Conservation (phyloP, 2,797 vertebrate genomes). For the Notolabrus celidotus region DNA sequence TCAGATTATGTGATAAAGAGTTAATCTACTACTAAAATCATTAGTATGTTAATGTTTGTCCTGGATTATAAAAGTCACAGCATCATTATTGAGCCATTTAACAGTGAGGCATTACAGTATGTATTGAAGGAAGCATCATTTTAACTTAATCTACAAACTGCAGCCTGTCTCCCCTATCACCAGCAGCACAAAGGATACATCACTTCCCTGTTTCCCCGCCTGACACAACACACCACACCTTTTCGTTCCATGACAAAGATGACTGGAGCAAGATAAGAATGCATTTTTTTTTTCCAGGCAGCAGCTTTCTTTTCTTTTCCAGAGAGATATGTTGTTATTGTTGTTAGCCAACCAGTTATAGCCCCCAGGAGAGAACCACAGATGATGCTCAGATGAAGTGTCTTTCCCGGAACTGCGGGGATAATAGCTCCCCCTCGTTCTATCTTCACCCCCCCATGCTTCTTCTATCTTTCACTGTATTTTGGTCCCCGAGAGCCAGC, state of each 20-base stretch:
- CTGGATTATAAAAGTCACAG: too few species aligned
- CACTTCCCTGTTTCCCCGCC: slow-evolving; percentile 11
- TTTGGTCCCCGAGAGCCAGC: slow-evolving; percentile 51
- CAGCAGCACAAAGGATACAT: slow-evolving; percentile 14
- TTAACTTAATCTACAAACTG: background rate
- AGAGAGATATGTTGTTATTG: slow-evolving; percentile 72
- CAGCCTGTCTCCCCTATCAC: slow-evolving; percentile 1
- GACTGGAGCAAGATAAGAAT: slow-evolving; percentile 53
- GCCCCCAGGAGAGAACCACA: slow-evolving; percentile 71
- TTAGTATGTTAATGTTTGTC: too few species aligned
- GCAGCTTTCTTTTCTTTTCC: slow-evolving; percentile 52
- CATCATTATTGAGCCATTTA: background rate
- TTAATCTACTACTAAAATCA: too few species aligned
- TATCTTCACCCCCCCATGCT: slow-evolving; percentile 40
- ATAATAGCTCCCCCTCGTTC: slow-evolving; percentile 59
- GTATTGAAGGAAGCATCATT: background rate
- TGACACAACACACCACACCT: slow-evolving; percentile 27
- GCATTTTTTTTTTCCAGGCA: slow-evolving; percentile 37
- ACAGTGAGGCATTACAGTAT: background rate
- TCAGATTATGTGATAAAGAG: background rate
- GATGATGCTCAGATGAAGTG: slow-evolving; percentile 72
- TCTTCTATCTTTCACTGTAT: slow-evolving; percentile 48
- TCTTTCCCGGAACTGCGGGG: slow-evolving; percentile 64
- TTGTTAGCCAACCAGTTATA: slow-evolving; percentile 68
- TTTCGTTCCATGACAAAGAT: slow-evolving; percentile 57